Percentiles rank a stretch among this genome's conserved stretches.
Conservation (phyloP, 1,140 invertebrate genomes). For the Dinoponera quadriceps region DNA sequence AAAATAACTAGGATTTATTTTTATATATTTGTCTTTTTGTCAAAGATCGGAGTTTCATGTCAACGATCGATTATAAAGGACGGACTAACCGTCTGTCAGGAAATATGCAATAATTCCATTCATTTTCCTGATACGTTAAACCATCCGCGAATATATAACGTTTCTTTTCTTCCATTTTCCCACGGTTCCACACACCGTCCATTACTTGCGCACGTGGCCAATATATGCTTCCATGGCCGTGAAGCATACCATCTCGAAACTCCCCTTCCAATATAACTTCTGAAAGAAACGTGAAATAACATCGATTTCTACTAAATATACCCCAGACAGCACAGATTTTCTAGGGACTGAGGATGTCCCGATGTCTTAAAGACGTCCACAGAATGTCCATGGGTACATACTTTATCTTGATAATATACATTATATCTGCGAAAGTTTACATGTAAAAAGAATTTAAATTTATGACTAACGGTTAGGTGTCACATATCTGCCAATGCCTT, state of each 20-base stretch:
- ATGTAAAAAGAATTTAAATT: constrained; percentile 12
- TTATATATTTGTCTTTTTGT: neutral
- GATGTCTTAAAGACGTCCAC: too few relatives aligned
- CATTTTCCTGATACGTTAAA: constrained; percentile 72
- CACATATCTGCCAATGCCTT: constrained; percentile 84
- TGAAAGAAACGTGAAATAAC: constrained; percentile 56
- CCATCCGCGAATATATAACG: constrained; percentile 83
- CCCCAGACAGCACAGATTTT: too few relatives aligned
- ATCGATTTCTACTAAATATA: neutral
- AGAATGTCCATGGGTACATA: too few relatives aligned
- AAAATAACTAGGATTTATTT: neutral
- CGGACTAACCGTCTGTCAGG: constrained; percentile 84
- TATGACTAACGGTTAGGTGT: constrained; percentile 83
- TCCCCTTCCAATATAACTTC: constrained; percentile 86
- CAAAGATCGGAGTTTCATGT: constrained; percentile 8
- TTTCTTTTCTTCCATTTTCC: constrained; percentile 75
- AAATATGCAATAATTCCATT: constrained; percentile 83
- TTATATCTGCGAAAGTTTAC: neutral
- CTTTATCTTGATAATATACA: neutral
- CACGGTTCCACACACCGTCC: constrained; percentile 84
- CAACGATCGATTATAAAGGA: neutral
- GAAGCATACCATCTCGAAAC: constrained; percentile 86
- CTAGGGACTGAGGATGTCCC: too few relatives aligned
- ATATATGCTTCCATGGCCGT: constrained; percentile 85
- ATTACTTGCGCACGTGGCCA: constrained; percentile 84